Evolutionary conservation across 2,113 vertebrate species (phyloP).

Genomic region (Colossoma macropomum): DNA sequence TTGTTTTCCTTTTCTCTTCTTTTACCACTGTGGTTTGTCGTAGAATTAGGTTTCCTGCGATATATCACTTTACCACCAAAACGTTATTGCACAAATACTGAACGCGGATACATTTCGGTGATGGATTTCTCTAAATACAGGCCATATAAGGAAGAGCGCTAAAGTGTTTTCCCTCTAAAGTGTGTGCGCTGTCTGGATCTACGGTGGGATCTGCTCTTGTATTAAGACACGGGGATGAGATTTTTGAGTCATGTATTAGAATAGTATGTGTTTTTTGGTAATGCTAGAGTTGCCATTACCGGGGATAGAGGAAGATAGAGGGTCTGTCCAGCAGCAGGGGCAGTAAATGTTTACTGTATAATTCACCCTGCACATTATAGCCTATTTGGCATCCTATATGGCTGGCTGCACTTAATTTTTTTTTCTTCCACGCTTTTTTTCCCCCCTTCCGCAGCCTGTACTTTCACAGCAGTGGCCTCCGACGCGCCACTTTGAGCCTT

Average conservation of each 20-base stretch:
- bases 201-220: neutral
- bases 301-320: neutral
- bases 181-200: neutral
- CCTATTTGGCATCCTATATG: conserved; percentile 73
- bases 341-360: conserved; percentile 13
- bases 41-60: conserved; percentile 44
- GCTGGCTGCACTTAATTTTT: conserved; percentile 76
- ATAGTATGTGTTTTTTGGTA: neutral
- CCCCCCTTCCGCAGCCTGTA: conserved; percentile 66
- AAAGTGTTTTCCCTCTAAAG: neutral
- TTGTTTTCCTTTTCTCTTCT: conserved; percentile 49
- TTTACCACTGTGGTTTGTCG: conserved; percentile 36
- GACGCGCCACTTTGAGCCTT: neutral
- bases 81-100: conserved; percentile 50
- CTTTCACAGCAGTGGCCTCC: conserved; percentile 47
- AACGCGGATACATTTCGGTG: conserved; percentile 49
- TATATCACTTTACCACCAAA: conserved; percentile 49
- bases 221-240: neutral
- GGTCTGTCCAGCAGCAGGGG: neutral
- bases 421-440: conserved; percentile 71
- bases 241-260: neutral
- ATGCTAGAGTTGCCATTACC: too few relatives aligned
- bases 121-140: conserved; percentile 46
- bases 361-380: conserved; percentile 59
- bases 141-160: conserved; percentile 19